phyloP scores from a whole-genome alignment of 1,140 invertebrate genomes.

The Drosophila jambulina region DNA sequence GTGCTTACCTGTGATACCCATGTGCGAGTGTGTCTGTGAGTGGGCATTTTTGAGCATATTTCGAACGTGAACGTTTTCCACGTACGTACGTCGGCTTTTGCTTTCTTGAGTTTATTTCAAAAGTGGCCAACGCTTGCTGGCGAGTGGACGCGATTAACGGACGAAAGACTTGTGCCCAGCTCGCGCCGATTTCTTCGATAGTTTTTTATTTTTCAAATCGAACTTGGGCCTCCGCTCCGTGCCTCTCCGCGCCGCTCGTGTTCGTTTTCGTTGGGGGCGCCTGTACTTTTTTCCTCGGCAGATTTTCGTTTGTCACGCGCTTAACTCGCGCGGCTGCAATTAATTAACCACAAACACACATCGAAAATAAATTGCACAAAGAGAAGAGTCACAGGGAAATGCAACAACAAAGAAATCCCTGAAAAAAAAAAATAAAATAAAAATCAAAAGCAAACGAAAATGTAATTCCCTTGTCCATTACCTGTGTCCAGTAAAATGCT shows the following conservation, averaged over 20 bases:
- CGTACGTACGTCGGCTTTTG: conserved; percentile 71
- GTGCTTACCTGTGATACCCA: conserved; percentile 52
- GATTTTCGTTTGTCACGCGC: conserved; percentile 61
- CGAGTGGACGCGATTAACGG: conserved; percentile 84
- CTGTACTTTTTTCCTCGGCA: conserved; percentile 71
- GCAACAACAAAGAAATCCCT: conserved; percentile 20
- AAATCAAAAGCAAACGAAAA: conserved; percentile 23
- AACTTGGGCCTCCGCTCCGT: conserved; percentile 4
- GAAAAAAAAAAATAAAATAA: conserved; percentile 10
- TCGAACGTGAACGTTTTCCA: conserved; percentile 68
- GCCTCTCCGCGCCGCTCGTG: conserved; percentile 2
- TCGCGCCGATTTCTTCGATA: conserved; percentile 30
- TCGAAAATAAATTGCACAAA: conserved; percentile 7
- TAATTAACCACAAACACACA: conserved; percentile 39
- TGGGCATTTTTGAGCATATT: conserved; percentile 73
- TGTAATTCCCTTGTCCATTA: conserved; percentile 49
- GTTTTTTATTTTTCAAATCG: conserved; percentile 17
- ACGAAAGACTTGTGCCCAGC: conserved; percentile 52
- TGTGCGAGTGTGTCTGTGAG: conserved; percentile 26
- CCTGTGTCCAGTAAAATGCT: conserved; percentile 36
- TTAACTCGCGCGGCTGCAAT: conserved; percentile 41
- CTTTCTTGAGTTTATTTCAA: conserved; percentile 84
- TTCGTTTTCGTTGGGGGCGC: conserved; percentile 60
- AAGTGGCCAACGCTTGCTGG: conserved; percentile 79
- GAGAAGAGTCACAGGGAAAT: background rate